Percentiles rank a stretch among this genome's conserved stretches.
Conservation (phyloP, 2,113 vertebrate genomes). For the Alexandromys fortis region DNA sequence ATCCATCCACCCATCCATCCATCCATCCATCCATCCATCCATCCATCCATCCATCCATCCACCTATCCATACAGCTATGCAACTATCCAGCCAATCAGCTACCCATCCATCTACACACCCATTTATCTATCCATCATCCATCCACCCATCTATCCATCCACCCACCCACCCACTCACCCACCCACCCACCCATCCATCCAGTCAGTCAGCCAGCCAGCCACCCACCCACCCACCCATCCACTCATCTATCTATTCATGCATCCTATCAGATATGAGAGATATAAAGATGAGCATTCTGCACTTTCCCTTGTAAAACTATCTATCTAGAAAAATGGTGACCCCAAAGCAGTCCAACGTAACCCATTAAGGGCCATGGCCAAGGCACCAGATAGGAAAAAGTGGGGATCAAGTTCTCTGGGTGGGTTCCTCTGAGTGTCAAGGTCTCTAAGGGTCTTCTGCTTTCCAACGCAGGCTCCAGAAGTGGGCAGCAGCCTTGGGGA, state of each 20-base stretch:
- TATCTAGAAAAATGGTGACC: background rate
- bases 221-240: background rate
- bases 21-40: background rate
- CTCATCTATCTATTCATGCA: background rate
- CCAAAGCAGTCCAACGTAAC: background rate
- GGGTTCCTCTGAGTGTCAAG: background rate
- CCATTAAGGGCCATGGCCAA: background rate
- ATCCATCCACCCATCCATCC: too few relatives aligned
- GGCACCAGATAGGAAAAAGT: background rate
- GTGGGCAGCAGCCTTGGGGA: background rate
- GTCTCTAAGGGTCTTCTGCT: background rate
- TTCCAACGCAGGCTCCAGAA: background rate
- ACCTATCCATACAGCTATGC: too few relatives aligned
- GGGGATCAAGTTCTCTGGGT: background rate
- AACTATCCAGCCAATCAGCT: too few relatives aligned
- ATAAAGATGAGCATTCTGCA: background rate
- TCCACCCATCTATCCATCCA: too few relatives aligned
- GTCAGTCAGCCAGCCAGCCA: rapidly evolving
- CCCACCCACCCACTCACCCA: too few relatives aligned
- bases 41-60: background rate
- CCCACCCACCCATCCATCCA: background rate
- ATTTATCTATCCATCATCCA: too few relatives aligned
- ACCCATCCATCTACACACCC: background rate
- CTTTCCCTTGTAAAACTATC: background rate
- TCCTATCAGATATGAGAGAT: background rate